A percentile compares a stretch with the other conserved stretches of the same genome.
Evolutionary conservation across 2,888 invertebrate genomes (phyloP).

Genomic region (Drosophila peninsularis): DNA sequence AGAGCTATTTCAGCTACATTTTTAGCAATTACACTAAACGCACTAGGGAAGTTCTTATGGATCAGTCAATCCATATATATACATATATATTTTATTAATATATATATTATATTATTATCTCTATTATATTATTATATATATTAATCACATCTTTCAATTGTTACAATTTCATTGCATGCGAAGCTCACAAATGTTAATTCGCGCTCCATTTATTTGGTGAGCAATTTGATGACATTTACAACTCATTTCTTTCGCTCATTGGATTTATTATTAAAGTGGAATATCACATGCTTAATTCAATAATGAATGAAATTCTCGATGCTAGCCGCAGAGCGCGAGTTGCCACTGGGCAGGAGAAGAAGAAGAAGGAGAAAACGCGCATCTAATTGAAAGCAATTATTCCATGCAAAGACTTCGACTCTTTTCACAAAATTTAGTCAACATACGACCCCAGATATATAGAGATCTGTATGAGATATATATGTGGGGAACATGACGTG

Average conservation of each 20-base stretch:
- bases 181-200: constrained; percentile 15
- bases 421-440: constrained; percentile 11
- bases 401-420: constrained; percentile 22
- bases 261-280: constrained; percentile 39
- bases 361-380: constrained; percentile 2
- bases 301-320: constrained; percentile 48
- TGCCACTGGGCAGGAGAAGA: constrained; percentile 8
- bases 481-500: neutral
- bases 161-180: constrained; percentile 15
- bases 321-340: constrained; percentile 28
- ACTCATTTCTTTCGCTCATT: constrained; percentile 6
- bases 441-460: neutral
- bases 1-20: neutral
- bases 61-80: neutral
- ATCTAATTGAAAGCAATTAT: constrained; percentile 70
- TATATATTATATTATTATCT: too few species aligned
- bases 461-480: neutral
- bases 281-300: constrained; percentile 59
- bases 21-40: neutral
- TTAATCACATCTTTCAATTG: neutral
- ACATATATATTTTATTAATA: too few species aligned
- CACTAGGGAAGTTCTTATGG: neutral
- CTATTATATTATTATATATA: too few species aligned
- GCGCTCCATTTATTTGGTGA: constrained; percentile 1
- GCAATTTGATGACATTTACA: constrained; percentile 8